Conservation (phyloP, 2,888 invertebrate genomes). For the Reticulitermes lucifugus region DNA sequence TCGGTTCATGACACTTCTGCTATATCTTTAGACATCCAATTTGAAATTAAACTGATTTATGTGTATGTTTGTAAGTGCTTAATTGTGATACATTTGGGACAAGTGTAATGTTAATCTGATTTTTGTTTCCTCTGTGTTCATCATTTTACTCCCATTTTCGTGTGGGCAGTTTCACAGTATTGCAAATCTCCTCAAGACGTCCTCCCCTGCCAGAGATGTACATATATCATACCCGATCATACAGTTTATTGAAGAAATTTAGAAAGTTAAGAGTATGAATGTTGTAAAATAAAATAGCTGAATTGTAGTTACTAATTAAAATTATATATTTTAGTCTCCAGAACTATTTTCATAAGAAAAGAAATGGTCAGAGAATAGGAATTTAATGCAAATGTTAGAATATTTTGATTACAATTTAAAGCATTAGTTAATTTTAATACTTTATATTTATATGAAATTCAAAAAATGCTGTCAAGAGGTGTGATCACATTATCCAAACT, state of each 20-base stretch:
- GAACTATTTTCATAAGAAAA: conserved; percentile 24
- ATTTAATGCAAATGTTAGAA: background rate
- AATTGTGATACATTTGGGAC: too few relatives aligned
- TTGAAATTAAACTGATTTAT: too few relatives aligned
- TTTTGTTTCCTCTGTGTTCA: too few relatives aligned
- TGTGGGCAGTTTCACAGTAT: too few relatives aligned
- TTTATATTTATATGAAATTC: background rate
- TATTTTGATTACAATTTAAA: conserved; percentile 20
- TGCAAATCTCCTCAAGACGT: too few relatives aligned
- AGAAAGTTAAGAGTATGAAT: background rate
- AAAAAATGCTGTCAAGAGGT: too few relatives aligned
- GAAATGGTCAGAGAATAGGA: background rate
- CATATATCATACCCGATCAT: background rate
- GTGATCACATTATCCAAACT: background rate
- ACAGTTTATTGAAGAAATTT: background rate
- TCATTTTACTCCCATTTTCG: too few relatives aligned
- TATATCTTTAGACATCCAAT: too few relatives aligned
- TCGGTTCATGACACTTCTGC: too few relatives aligned
- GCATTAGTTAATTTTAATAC: conserved; percentile 9
- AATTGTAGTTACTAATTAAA: background rate
- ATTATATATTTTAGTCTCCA: conserved; percentile 6
- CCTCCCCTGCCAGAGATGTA: too few relatives aligned
- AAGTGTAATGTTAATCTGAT: too few relatives aligned
- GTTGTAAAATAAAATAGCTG: background rate
- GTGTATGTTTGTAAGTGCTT: too few relatives aligned